A percentile compares a stretch with the other conserved stretches of the same genome.
Evolutionary conservation across 2,797 vertebrate genomes (phyloP).

Genomic region (Mustela erminea): DNA sequence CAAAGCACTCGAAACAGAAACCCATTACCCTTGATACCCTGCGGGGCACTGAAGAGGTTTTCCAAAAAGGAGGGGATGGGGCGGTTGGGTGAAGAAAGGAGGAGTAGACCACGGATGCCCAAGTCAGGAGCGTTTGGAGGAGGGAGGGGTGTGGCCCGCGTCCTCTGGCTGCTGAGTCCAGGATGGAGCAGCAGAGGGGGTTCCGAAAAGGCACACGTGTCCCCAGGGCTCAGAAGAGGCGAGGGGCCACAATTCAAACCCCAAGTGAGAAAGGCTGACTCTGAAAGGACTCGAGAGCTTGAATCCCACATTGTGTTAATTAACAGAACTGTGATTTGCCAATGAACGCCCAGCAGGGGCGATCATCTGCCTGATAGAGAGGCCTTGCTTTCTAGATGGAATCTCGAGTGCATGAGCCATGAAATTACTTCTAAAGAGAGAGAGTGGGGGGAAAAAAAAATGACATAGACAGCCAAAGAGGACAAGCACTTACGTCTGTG

Average conservation of each 20-base stretch:
- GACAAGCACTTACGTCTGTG: constrained; percentile 38
- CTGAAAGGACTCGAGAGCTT: constrained; percentile 85
- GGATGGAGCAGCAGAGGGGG: neutral
- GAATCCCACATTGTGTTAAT: constrained; percentile 90
- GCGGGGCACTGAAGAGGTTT: neutral
- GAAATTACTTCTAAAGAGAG: constrained; percentile 90
- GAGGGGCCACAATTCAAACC: constrained; percentile 75
- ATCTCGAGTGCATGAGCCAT: constrained; percentile 91
- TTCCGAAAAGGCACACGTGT: neutral
- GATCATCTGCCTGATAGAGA: constrained; percentile 88
- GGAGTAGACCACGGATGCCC: neutral
- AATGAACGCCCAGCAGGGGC: constrained; percentile 89
- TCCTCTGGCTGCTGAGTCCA: neutral
- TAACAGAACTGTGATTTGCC: constrained; percentile 90
- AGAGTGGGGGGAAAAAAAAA: neutral
- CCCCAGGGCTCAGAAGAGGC: constrained; percentile 16
- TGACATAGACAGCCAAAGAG: constrained; percentile 66
- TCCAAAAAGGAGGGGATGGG: neutral
- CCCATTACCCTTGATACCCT: neutral
- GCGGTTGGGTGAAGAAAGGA: neutral
- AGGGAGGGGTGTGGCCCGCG: fast-evolving
- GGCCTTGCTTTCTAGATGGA: constrained; percentile 89
- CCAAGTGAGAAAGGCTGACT: constrained; percentile 83
- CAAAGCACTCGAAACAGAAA: neutral
- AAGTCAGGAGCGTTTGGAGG: neutral